Percentiles rank a stretch among this genome's conserved stretches.
Evolutionary conservation across 1,140 invertebrate species (phyloP).

Genomic region (Planococcus citri): DNA sequence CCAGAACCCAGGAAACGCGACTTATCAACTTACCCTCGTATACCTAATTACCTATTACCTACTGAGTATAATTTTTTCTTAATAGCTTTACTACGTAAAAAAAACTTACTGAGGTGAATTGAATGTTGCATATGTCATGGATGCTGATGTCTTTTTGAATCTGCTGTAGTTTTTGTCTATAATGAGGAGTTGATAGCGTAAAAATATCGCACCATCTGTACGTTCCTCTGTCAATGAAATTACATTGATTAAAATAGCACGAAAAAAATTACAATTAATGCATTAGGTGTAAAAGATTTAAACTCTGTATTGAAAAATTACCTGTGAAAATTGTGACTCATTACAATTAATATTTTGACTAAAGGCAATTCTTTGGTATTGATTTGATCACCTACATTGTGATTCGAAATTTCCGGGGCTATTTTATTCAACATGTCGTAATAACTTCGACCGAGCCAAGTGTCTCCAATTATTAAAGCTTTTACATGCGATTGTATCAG

Average conservation of each 20-base stretch:
- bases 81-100: no score
- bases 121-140: slow-evolving; percentile 59
- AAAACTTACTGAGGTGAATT: slow-evolving; percentile 71
- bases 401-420: neutral
- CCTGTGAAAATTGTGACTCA: neutral
- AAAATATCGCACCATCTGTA: neutral
- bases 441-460: neutral
- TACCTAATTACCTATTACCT: no score
- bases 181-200: neutral
- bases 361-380: neutral
- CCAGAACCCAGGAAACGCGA: no score
- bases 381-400: neutral
- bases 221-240: neutral
- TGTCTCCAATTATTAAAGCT: neutral
- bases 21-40: no score
- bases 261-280: no score
- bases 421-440: neutral
- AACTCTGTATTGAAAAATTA: neutral
- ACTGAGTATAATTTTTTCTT: no score
- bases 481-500: neutral
- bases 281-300: no score
- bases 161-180: neutral
- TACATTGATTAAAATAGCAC: neutral
- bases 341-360: neutral
- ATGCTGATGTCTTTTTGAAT: slow-evolving; percentile 40